Percentiles rank a stretch among this genome's conserved stretches.
Evolutionary conservation across 2,888 invertebrate genomes (phyloP).

Genomic region (Cerastis rubricosa): DNA sequence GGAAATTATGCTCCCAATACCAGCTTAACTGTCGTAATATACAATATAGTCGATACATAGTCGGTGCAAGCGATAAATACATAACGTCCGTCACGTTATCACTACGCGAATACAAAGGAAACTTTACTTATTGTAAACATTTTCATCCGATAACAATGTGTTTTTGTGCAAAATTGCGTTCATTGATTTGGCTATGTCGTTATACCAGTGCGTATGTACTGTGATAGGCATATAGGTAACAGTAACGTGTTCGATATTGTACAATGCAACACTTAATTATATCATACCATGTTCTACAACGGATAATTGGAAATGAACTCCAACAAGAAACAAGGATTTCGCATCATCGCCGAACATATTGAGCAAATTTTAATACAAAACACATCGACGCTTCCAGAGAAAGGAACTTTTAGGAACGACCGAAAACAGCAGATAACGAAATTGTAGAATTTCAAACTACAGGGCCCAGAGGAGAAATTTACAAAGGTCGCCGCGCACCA

Average conservation of each 20-base stretch:
- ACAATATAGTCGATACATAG: constrained; percentile 78
- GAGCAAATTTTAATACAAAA: constrained; percentile 88
- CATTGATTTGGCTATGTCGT: constrained; percentile 70
- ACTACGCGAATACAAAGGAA: constrained; percentile 67
- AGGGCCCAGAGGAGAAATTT: constrained; percentile 64
- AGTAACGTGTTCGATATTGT: constrained; percentile 64
- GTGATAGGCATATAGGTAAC: constrained; percentile 81
- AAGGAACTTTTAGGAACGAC: constrained; percentile 87
- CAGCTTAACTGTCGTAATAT: constrained; percentile 87
- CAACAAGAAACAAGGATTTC: constrained; percentile 73
- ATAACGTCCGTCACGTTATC: constrained; percentile 64
- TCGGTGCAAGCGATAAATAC: constrained; percentile 78
- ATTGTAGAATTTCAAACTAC: constrained; percentile 81
- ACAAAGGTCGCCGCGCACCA: constrained; percentile 53
- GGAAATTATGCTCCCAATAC: constrained; percentile 91
- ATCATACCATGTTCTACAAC: constrained; percentile 63
- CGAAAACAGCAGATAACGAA: constrained; percentile 81
- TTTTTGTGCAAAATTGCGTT: constrained; percentile 79
- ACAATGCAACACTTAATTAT: constrained; percentile 66
- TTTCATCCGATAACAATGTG: constrained; percentile 69
- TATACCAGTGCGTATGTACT: constrained; percentile 67
- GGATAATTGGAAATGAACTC: constrained; percentile 64
- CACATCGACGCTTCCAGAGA: constrained; percentile 79
- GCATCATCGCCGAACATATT: constrained; percentile 82
- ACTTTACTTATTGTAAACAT: constrained; percentile 63